Base-by-base conservation (phyloP, 2,888 invertebrate species). In the Chymomyza fuscimana region DNA sequence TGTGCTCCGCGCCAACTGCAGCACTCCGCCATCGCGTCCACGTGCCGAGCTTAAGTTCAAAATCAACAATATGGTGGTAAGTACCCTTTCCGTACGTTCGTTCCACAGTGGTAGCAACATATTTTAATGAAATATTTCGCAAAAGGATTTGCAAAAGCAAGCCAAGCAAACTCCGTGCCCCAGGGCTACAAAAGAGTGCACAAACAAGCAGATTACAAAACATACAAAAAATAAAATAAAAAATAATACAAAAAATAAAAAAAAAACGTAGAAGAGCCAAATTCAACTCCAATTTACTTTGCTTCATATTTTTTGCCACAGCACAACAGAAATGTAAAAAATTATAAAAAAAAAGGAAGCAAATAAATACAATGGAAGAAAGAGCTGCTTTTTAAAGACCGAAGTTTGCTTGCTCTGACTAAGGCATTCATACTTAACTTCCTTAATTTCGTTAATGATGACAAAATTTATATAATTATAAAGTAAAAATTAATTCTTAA, bases 51-150 rank as follows among this genome's bases (percentile, higher is more conserved):
- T 97, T 74, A 95, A 94, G 86, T 96, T 96, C 85, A 94, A 94
- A 81, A 94, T 97, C 78, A 96, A 97, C 91, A 95, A 96, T 89
- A 94, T 94, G 86, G 94, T 94, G 93, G 96, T 96, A 92, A 95
- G 95, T 93, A 68, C 29, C 12, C 2, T 2, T 46, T 2, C 16
- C n/a, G 15, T 56, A 10, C 56, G 15, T 25, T 25, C n/a, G 6
- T 1, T 25, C 56, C 25, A 15, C 19, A 19, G 5, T 16, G 50
- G 15, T 9, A 63, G 75, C 67, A 63, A 73, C 66, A 72, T 67
- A 76, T 72, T 16, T 62, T 40, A 50, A 61, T 50, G 19, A 50
- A 51, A 51, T n/a, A 25, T 50, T 51, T 63, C 25, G 25, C 16
- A 64, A 36, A 52, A 54, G 22, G 19, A 50, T 51, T 51, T 7